Conservation (phyloP, 2,888 invertebrate genomes). For the Acleris laterana region DNA sequence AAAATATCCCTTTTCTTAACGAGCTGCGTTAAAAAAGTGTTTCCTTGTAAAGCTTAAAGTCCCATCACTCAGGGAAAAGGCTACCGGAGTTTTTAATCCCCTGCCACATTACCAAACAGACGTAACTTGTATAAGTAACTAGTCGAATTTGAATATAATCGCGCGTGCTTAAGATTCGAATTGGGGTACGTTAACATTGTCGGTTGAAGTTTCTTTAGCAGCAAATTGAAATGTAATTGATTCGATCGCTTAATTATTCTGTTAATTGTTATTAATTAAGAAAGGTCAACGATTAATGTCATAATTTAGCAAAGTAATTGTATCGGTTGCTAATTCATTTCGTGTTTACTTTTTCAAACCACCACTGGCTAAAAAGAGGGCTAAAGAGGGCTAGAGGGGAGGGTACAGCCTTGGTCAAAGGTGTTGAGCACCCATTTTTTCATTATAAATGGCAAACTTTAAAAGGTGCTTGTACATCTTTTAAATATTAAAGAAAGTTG, state of each 20-base stretch:
- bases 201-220: not conserved
- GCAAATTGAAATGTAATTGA: not conserved
- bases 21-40: constrained; percentile 2
- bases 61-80: not conserved
- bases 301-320: constrained; percentile 1
- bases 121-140: not conserved
- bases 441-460: too few species aligned
- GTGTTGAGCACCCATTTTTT: too few species aligned
- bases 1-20: not conserved
- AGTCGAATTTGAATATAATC: not conserved
- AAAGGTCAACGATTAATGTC: not conserved
- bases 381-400: too few species aligned
- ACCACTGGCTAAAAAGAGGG: too few species aligned
- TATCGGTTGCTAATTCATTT: not conserved
- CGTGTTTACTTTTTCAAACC: not conserved
- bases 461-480: too few species aligned
- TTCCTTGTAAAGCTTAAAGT: constrained; percentile 2
- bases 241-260: not conserved
- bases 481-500: too few species aligned
- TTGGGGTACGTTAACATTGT: not conserved
- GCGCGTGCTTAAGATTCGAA: not conserved
- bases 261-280: constrained; percentile 9
- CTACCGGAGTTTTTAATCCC: constrained; percentile 5
- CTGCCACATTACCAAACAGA: not conserved
- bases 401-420: too few species aligned